These are phyloP conservation scores for Channa striata DNA, from an alignment of 2,797 vertebrate genomes.

Conservation along the genomic window DNA sequence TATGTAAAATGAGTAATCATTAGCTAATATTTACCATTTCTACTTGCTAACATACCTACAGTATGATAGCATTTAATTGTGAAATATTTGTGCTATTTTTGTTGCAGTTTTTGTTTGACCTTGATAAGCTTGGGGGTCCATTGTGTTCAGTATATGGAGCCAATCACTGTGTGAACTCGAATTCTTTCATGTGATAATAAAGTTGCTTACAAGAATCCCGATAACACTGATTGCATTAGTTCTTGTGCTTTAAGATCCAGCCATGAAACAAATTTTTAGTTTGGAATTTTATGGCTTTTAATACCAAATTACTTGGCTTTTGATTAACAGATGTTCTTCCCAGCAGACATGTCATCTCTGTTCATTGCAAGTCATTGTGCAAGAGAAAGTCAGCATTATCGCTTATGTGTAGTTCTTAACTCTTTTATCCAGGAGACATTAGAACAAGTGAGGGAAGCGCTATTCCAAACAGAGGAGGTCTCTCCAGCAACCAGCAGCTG, in stretches of 20 bases:
- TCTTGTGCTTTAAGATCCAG: slow-evolving; percentile 20
- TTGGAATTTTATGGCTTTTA: slow-evolving; percentile 24
- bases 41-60: not conserved
- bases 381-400: slow-evolving; percentile 8
- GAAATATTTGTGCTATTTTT: slow-evolving; percentile 44
- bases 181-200: slow-evolving; percentile 28
- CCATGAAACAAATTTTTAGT: not conserved
- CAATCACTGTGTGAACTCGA: slow-evolving; percentile 44
- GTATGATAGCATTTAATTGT: slow-evolving; percentile 55
- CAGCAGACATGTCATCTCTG: slow-evolving; percentile 16
- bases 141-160: slow-evolving; percentile 34
- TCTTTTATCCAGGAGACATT: slow-evolving; percentile 62
- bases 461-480: slow-evolving; percentile 63
- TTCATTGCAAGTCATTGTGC: slow-evolving; percentile 19
- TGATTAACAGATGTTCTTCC: slow-evolving; percentile 66
- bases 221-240: slow-evolving; percentile 9
- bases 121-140: slow-evolving; percentile 40
- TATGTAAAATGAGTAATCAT: slow-evolving; percentile 34
- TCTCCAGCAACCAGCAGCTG: slow-evolving; percentile 81
- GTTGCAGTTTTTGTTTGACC: slow-evolving; percentile 51
- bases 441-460: slow-evolving; percentile 42
- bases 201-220: slow-evolving; percentile 46
- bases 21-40: slow-evolving; percentile 45
- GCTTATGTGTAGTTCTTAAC: slow-evolving; percentile 15
- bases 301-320: slow-evolving; percentile 55